Base-by-base conservation (phyloP, 2,888 invertebrate species). In the Chaetogeoica ovagalla region DNA sequence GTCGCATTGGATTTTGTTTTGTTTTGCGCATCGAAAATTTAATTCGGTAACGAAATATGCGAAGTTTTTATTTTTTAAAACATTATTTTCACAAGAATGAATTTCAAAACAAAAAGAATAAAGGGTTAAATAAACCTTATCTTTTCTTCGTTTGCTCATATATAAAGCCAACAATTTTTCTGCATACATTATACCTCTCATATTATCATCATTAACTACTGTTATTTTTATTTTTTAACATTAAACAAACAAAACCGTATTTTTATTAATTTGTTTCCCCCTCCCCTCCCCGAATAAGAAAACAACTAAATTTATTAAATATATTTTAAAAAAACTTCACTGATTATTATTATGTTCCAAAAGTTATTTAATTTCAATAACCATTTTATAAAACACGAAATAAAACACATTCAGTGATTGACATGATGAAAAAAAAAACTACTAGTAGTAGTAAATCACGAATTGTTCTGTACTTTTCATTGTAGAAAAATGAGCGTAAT, bases 121-220 rank as follows among this genome's bases (percentile, higher is more conserved):
- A 77, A 65, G 62, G 60, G 57, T 69, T 77, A 60, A 77, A 77
- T 70, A 77, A 69, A 9, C 60, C 69, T 69, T 77, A 77, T 77
- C 69, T 70, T 70, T 52, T 70, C 69, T 77, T 70, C 70, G 48
- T 69, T 77, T 70, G 60, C 52, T 55, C 77, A 17, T 39, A 37
- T 37, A 30, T 69, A 68, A 23, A 39, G 55, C 60, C 60, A 62
- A 60, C 37, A n/a, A 48, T 77, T 69, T 60, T 37, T 2, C 11
- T 69, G 21, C 48, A 17, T 43, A 43, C 43, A 55, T 11, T 65
- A 68, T 30, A 30, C 30, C 30, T 59, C 75, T 59, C 52, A 37
- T 68, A 21, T 62, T 77, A 70, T 77, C 70, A 62, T 21, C 70
- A 62, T 21, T 52, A 62, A 77, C 69, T 60, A 59, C 66, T 76